Base-by-base conservation (phyloP, 2,888 invertebrate species). In the Caenorhabditis sulstoni region DNA sequence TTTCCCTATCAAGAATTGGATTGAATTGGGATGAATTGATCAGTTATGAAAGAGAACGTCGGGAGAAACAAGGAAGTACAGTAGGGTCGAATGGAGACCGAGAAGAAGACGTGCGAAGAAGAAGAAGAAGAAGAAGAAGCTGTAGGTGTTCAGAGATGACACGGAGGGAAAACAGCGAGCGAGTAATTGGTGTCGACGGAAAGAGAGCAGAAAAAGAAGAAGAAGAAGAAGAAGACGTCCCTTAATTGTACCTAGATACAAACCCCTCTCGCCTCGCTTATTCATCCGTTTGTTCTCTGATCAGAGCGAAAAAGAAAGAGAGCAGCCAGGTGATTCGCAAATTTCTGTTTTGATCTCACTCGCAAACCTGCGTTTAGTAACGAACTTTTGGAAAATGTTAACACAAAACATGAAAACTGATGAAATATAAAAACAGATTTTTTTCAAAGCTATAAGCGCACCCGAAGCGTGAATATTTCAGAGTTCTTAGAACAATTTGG, bases 161-260 rank as follows among this genome's bases (percentile, higher is more conserved):
- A 12, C 2, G 11, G 37, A 62, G 37, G 49, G 49, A 8, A 71
- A 59, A 57, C 55, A 53, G 55, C 57, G 47, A 53, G 55, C 57
- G 47, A 53, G 64, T 23, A 64, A 71, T 64, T 64, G 62, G 53
- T 29, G 55, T 47, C 47, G 53, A 52, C 37, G 55, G 70, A 45
- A 20, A 61, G 58, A 58, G 53, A 61, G 29, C 29, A 7, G 4
- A 73, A 70, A n/a, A 52, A 55, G 35, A 49, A 58, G 65, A 45
- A 53, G 44, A 44, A 53, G 49, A 57, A 20, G 35, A 23, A 29
- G 59, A 62, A 53, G 71, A 58, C 68, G 59, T 55, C 49, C 59
- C 71, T 20, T 71, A 71, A 71, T 71, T 71, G 62, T 71, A 71
- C 61, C 61, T 53, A 47, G 59, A 50, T 59, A 70, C 70, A 70